These are phyloP conservation scores for Drosophila robusta DNA, from an alignment of 2,888 invertebrate genomes.

Conservation along the genomic window DNA sequence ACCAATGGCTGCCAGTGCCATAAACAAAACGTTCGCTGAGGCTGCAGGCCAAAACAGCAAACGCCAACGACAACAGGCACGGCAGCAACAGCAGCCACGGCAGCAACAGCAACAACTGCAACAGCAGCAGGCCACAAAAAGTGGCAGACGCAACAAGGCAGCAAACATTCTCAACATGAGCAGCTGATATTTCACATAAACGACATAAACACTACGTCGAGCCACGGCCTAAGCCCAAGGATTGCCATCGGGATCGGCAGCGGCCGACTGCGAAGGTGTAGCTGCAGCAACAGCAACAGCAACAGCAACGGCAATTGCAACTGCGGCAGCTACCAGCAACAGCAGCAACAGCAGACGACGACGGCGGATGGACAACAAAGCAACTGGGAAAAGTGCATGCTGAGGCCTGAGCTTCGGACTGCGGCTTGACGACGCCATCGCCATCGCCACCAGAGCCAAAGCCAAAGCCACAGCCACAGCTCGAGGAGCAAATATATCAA, in stretches of 20 bases:
- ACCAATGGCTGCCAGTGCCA: slow-evolving; percentile 75
- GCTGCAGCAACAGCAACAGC: slow-evolving; percentile 50
- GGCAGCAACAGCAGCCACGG: slow-evolving; percentile 37
- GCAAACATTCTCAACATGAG: slow-evolving; percentile 81
- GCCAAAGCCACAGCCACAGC: slow-evolving; percentile 48
- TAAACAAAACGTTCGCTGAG: slow-evolving; percentile 73
- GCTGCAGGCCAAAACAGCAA: slow-evolving; percentile 50
- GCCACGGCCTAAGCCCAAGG: slow-evolving; percentile 38
- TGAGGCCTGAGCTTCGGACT: slow-evolving; percentile 21
- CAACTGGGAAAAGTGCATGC: slow-evolving; percentile 55
- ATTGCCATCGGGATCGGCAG: slow-evolving; percentile 26
- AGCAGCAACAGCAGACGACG: slow-evolving; percentile 40
- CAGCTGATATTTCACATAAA: slow-evolving; percentile 83
- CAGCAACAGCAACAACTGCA: slow-evolving; percentile 33
- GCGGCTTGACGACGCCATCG: slow-evolving; percentile 67
- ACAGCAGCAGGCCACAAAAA: slow-evolving; percentile 59
- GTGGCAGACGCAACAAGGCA: slow-evolving; percentile 79
- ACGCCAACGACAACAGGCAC: slow-evolving; percentile 41
- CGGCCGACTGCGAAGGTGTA: slow-evolving; percentile 61
- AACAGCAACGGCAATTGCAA: slow-evolving; percentile 44
- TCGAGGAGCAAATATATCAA: slow-evolving; percentile 82
- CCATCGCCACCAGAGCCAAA: slow-evolving; percentile 26
- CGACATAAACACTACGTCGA: slow-evolving; percentile 81
- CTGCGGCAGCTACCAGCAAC: slow-evolving; percentile 39
- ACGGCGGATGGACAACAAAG: slow-evolving; percentile 77